A percentile compares a stretch with the other conserved stretches of the same genome.
These are phyloP conservation scores for Scomber colias DNA, from an alignment of 2,113 vertebrate species.

Conservation along the genomic window DNA sequence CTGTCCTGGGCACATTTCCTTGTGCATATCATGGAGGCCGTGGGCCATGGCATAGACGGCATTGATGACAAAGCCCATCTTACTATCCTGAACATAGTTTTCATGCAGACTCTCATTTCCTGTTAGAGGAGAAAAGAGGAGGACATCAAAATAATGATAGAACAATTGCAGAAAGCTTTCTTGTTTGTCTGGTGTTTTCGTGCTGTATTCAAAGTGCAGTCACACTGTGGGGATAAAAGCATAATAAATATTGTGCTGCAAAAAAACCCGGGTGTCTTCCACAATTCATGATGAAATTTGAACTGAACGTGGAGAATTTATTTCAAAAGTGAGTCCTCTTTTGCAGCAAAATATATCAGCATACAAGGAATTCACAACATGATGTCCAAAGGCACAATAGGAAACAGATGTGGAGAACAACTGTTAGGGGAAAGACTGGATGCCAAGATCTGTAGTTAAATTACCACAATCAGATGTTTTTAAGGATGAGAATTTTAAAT, in stretches of 20 bases:
- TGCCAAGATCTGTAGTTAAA: constrained; percentile 34
- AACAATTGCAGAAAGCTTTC: not conserved
- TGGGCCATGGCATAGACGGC: constrained; percentile 99
- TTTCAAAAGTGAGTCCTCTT: constrained; percentile 19
- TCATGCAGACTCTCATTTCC: constrained; percentile 96
- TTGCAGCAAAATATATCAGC: constrained; percentile 40
- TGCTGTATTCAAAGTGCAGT: not conserved
- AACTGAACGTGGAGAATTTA: not conserved
- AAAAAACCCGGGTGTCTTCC: constrained; percentile 6
- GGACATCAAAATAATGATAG: not conserved
- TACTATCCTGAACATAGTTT: constrained; percentile 98
- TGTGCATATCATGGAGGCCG: constrained; percentile 96
- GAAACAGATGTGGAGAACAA: constrained; percentile 42
- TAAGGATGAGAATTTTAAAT: not conserved
- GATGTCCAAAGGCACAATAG: constrained; percentile 24
- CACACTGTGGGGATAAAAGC: not conserved
- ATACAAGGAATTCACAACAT: constrained; percentile 30
- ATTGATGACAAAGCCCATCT: constrained; percentile 99
- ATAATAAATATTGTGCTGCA: constrained; percentile 27
- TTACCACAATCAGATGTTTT: constrained; percentile 19
- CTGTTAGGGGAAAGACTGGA: constrained; percentile 24
- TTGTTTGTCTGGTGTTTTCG: not conserved
- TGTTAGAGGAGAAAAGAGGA: constrained; percentile 53
- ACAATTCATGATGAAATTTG: constrained; percentile 7
- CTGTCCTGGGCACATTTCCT: constrained; percentile 88